Evolutionary conservation across 2,888 invertebrate species (phyloP), one percentile per base, ranked within the genome.

Genomic region (Pristionchus mayeri): DNA sequence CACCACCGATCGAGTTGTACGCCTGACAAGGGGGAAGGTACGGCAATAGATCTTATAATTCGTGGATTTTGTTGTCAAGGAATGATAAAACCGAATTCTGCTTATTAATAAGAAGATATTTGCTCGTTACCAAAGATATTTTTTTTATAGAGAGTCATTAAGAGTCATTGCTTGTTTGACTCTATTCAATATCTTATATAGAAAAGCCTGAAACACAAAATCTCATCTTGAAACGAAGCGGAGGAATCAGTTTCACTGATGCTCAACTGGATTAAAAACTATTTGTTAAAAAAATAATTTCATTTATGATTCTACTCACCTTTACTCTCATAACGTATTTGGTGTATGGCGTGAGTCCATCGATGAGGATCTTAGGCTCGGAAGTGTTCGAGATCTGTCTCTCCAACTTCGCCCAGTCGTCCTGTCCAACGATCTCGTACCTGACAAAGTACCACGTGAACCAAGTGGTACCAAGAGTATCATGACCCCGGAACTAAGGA

Each of bases 381-480:
- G 92, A 90, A 11, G 92, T 93, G 87, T 93, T 93, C 67, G 92
- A 92, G 78, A 93, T 91, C 79, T 93, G 92, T 34, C 93, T 85
- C 83, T 93, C 92, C 40, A 93, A 87, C 84, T 93, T 93, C 44
- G 93, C 93, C 93, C 93, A 93, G 82, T 92, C 92, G 84, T 93
- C 93, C 85, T 90, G 91, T 40, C 93, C 93, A 21, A 92, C 85
- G 82, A 93, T 91, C 86, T 93, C 93, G 85, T 93, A 82, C 44
- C 80, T 80, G 54, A 16, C n/a, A 67, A 67, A 3, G 54, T 54
- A n/a, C 21, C 54, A 16, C 21, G 7, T 54, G 54, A n/a, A 54
- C 54, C 4, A 60, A 60, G 13, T 54, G 21, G 54, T 54, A 34
- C 9, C 63, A 63, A 18, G 34, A 30, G 6, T 2, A 63, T 63